Evolutionary conservation across 2,113 vertebrate species (phyloP).

Genomic region (Fukomys damarensis): DNA sequence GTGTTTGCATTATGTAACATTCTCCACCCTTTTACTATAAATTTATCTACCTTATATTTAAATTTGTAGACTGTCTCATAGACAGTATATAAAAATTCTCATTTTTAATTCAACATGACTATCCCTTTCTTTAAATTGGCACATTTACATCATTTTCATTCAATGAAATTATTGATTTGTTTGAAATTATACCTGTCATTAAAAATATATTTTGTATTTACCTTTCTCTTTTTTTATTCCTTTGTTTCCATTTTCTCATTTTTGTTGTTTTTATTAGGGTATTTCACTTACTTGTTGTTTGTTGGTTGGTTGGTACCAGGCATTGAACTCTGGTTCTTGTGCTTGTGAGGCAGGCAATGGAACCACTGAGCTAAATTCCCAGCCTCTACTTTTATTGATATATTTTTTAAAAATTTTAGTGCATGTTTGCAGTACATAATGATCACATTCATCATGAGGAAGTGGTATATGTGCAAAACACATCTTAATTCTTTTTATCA

Average conservation of each 20-base stretch:
- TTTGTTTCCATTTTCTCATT: conserved; percentile 12
- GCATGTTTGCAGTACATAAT: not conserved
- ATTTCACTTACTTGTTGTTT: too few species aligned
- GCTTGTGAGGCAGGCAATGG: too few species aligned
- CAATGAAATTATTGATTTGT: not conserved
- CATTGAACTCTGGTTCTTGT: too few species aligned
- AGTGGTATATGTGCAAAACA: not conserved
- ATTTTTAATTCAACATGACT: not conserved
- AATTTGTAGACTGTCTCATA: not conserved
- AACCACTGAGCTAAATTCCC: too few species aligned
- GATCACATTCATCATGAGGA: not conserved
- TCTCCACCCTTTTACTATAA: not conserved
- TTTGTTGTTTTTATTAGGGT: not conserved
- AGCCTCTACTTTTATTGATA: conserved; percentile 42
- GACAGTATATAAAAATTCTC: not conserved
- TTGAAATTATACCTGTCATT: not conserved
- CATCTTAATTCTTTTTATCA: not conserved
- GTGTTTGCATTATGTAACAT: not conserved
- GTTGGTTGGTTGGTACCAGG: too few species aligned
- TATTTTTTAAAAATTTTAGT: not conserved
- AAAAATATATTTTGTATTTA: not conserved
- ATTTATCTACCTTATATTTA: not conserved
- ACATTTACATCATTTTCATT: not conserved
- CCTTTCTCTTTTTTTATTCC: not conserved
- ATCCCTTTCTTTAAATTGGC: not conserved